Evolutionary conservation across 1,140 invertebrate species (phyloP).

Genomic region (Drosophila insularis): DNA sequence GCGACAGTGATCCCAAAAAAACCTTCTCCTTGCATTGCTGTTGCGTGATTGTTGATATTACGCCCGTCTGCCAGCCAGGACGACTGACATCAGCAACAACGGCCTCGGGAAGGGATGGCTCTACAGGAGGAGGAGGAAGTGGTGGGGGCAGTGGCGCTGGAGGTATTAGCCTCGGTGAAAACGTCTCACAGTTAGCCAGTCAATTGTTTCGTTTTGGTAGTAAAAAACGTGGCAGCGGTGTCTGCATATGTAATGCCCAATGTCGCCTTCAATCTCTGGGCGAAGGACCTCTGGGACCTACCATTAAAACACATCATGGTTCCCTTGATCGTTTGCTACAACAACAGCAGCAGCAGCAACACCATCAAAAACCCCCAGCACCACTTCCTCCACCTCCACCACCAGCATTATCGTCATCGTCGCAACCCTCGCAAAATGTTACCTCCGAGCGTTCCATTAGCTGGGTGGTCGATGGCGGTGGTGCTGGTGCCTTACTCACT

Average conservation of each 20-base stretch:
- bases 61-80: constrained; percentile 79
- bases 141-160: constrained; percentile 81
- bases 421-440: constrained; percentile 12
- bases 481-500: constrained; percentile 56
- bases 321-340: constrained; percentile 76
- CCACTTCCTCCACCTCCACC: neutral
- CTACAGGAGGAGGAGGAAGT: constrained; percentile 81
- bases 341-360: constrained; percentile 43
- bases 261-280: constrained; percentile 73
- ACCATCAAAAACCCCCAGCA: constrained; percentile 15
- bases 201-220: constrained; percentile 80
- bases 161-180: constrained; percentile 72
- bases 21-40: constrained; percentile 82
- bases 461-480: constrained; percentile 72
- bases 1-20: constrained; percentile 74
- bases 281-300: constrained; percentile 59
- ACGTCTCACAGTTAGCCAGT: constrained; percentile 77
- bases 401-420: neutral
- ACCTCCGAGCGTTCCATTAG: constrained; percentile 73
- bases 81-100: constrained; percentile 82
- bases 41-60: constrained; percentile 83
- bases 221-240: constrained; percentile 67
- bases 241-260: constrained; percentile 82
- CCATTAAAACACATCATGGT: constrained; percentile 76
- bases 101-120: constrained; percentile 82